A percentile compares a stretch with the other conserved stretches of the same genome.
Conservation (phyloP, 30 jellyfish, hydroid and myxozoan species). For the Nemopilema nomurai region DNA sequence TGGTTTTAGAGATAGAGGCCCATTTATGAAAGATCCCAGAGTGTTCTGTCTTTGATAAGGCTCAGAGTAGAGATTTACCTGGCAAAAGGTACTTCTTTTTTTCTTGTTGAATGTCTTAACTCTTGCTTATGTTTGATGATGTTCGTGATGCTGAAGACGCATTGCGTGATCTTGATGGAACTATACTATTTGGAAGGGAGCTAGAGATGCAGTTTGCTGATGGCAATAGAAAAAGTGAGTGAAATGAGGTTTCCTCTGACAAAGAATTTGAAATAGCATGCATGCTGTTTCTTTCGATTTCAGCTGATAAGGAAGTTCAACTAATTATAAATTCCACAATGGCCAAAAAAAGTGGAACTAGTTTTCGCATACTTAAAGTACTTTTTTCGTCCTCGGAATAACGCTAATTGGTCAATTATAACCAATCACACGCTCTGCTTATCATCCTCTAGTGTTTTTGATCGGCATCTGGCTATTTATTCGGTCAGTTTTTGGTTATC, state of each 20-base stretch:
- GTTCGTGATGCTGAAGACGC: conserved; percentile 99
- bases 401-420: too few species aligned
- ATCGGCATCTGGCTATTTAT: too few species aligned
- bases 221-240: conserved; percentile 96
- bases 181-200: conserved; percentile 75
- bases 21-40: neutral
- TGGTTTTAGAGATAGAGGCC: conserved; percentile 10
- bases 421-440: too few species aligned
- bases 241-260: neutral
- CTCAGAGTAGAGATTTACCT: neutral
- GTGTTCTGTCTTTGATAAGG: too few species aligned
- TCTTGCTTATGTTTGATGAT: conserved; percentile 76
- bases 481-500: too few species aligned
- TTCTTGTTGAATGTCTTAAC: conserved; percentile 19
- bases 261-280: neutral
- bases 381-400: too few species aligned
- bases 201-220: conserved; percentile 87
- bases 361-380: too few species aligned
- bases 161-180: conserved; percentile 85
- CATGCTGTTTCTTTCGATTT: neutral
- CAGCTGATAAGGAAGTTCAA: too few species aligned
- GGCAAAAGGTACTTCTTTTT: conserved; percentile 7
- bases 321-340: too few species aligned
- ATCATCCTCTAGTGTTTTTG: too few species aligned
- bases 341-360: too few species aligned